Evolutionary conservation across 2,888 invertebrate species (phyloP).

Genomic region (Sminthurides aquaticus): DNA sequence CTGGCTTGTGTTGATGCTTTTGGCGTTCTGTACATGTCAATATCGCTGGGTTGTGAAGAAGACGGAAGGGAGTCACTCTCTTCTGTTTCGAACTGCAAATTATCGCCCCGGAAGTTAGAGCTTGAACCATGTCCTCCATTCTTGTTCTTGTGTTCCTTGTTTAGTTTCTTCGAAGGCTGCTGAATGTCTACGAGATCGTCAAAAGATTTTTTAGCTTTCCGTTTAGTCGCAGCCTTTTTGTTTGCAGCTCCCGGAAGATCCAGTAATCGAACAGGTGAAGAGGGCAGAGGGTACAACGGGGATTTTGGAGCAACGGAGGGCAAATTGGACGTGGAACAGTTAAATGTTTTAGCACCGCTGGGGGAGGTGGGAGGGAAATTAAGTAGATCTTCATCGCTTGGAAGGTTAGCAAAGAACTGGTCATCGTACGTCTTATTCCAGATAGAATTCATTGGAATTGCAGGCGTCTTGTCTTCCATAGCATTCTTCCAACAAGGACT

Average conservation of each 20-base stretch:
- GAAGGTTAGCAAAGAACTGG: constrained; percentile 34
- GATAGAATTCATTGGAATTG: constrained; percentile 1
- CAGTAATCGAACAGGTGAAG: background rate
- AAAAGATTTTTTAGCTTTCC: constrained; percentile 6
- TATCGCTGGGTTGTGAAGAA: constrained; percentile 4
- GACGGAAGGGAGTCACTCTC: background rate
- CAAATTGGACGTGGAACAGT: background rate
- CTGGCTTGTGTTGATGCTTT: background rate
- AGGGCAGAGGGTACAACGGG: constrained; percentile 1
- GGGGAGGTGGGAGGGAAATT: constrained; percentile 20
- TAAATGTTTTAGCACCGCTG: constrained; percentile 3
- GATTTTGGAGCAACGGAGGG: background rate
- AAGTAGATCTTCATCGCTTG: constrained; percentile 22
- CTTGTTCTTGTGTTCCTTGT: background rate
- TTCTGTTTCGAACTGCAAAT: constrained; percentile 9
- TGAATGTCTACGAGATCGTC: constrained; percentile 1
- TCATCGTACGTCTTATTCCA: constrained; percentile 28
- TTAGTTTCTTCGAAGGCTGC: constrained; percentile 4
- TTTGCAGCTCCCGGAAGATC: constrained; percentile 1
- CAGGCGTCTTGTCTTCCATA: background rate
- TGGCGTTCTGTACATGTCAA: background rate
- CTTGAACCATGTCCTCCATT: background rate
- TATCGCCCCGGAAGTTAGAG: background rate
- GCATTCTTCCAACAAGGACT: background rate
- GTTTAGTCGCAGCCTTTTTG: constrained; percentile 5